Percentiles rank a stretch among this genome's conserved stretches.
Evolutionary conservation across 2,797 vertebrate genomes (phyloP).

Genomic region (Garrulus glandarius): DNA sequence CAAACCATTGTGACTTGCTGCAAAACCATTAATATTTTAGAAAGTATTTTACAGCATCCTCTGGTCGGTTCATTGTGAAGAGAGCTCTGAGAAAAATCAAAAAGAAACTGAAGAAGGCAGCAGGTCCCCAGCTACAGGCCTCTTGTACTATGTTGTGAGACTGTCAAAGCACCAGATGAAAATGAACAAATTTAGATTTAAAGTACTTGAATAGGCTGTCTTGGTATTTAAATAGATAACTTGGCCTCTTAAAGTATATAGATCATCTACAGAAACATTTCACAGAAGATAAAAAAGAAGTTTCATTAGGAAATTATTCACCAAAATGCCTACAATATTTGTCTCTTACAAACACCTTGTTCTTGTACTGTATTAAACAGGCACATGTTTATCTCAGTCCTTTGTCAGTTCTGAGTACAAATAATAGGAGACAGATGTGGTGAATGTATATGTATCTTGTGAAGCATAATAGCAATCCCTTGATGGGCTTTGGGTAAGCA

Average conservation of each 20-base stretch:
- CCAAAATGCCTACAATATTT: conserved; percentile 43
- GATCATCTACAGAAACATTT: conserved; percentile 66
- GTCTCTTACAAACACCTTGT: conserved; percentile 55
- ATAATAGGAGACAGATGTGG: conserved; percentile 80
- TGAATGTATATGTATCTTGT: conserved; percentile 69
- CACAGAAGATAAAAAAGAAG: conserved; percentile 55
- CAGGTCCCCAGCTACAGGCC: background rate
- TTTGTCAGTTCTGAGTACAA: conserved; percentile 69
- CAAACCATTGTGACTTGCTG: background rate
- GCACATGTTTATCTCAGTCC: conserved; percentile 69
- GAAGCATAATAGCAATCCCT: conserved; percentile 75
- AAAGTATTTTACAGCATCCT: conserved; percentile 11
- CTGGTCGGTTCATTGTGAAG: background rate
- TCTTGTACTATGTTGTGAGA: conserved; percentile 53
- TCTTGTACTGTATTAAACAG: conserved; percentile 64
- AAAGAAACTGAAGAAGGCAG: background rate
- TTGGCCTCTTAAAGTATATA: conserved; percentile 58
- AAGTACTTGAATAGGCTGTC: conserved; percentile 59
- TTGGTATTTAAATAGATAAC: conserved; percentile 67
- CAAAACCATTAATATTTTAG: conserved; percentile 49
- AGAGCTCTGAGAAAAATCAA: background rate
- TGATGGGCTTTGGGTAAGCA: conserved; percentile 77
- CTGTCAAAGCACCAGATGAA: conserved; percentile 41
- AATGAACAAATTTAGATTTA: conserved; percentile 67
- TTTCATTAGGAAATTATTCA: conserved; percentile 72